Percentiles rank a stretch among this genome's conserved stretches.
Conservation (phyloP, 2,888 invertebrate species). For the Taphrorychus bicolor region DNA sequence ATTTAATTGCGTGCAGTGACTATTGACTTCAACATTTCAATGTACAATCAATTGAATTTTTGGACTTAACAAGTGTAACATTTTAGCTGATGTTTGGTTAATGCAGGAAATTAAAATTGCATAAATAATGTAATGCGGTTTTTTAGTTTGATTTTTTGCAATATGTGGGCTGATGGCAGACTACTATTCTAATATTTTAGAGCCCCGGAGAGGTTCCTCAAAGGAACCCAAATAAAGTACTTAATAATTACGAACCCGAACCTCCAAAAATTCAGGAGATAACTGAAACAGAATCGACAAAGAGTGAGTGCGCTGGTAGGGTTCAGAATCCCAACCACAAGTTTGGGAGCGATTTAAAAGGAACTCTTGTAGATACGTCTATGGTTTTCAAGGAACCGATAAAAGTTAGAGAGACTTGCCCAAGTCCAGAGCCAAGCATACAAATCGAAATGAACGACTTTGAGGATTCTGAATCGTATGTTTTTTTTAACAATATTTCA, state of each 20-base stretch:
- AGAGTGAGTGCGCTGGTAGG: background rate
- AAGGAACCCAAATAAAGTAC: conserved; percentile 23
- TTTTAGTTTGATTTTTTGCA: too few relatives aligned
- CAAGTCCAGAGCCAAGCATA: conserved; percentile 62
- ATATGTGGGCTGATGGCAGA: too few relatives aligned
- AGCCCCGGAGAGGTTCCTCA: conserved; percentile 4
- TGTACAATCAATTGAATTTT: too few relatives aligned
- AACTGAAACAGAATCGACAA: conserved; percentile 46
- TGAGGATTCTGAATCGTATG: conserved; percentile 54
- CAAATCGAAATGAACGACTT: conserved; percentile 64
- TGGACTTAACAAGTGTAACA: too few relatives aligned
- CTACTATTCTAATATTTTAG: conserved; percentile 7
- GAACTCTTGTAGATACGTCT: conserved; percentile 50
- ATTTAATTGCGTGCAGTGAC: too few relatives aligned
- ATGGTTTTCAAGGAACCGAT: conserved; percentile 54
- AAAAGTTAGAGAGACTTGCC: conserved; percentile 54
- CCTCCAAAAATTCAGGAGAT: conserved; percentile 53
- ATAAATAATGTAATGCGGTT: too few relatives aligned
- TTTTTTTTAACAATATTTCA: conserved; percentile 21
- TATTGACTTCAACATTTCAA: too few relatives aligned
- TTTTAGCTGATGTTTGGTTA: too few relatives aligned
- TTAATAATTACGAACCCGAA: conserved; percentile 26
- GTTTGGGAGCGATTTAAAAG: conserved; percentile 14
- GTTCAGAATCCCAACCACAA: conserved; percentile 1
- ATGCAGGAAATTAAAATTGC: too few relatives aligned